These are phyloP conservation scores for Ochotona curzoniae DNA, from an alignment of 2,113 vertebrate genomes.

Conservation along the genomic window DNA sequence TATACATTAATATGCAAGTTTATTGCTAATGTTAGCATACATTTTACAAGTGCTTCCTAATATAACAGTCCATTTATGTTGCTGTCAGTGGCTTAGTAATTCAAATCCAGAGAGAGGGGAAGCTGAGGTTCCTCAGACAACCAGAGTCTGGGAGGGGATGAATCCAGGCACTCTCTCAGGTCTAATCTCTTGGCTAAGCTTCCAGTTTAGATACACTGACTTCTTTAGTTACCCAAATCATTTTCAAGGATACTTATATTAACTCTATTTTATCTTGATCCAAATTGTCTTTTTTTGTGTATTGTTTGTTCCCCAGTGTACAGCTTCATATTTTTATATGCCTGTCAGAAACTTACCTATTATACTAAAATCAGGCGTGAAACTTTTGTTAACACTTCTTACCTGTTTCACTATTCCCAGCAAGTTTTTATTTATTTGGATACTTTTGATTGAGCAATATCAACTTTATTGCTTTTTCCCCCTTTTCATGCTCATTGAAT, in stretches of 20 bases:
- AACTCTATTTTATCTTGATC: slow-evolving; percentile 8
- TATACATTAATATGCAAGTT: not conserved
- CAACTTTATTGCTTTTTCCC: not conserved
- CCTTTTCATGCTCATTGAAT: not conserved
- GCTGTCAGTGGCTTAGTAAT: not conserved
- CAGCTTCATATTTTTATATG: slow-evolving; percentile 39
- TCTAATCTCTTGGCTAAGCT: slow-evolving; percentile 22
- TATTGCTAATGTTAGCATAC: not conserved
- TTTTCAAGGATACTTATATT: slow-evolving; percentile 28
- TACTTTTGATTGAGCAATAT: slow-evolving; percentile 24
- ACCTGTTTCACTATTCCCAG: not conserved
- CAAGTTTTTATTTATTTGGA: not conserved
- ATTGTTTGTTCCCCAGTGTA: not conserved
- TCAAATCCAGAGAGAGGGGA: not conserved
- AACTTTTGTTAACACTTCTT: not conserved
- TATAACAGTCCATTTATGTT: not conserved
- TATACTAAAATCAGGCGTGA: slow-evolving; percentile 22
- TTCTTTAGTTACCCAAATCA: not conserved
- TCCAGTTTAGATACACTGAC: not conserved
- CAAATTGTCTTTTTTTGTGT: slow-evolving; percentile 36
- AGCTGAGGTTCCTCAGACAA: not conserved
- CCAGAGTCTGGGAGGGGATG: not conserved
- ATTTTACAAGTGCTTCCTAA: not conserved
- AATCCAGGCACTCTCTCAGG: not conserved
- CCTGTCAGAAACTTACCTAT: not conserved